phyloP scores from a whole-genome alignment of 2,888 invertebrate genomes.

The Agonopterix arenella region DNA sequence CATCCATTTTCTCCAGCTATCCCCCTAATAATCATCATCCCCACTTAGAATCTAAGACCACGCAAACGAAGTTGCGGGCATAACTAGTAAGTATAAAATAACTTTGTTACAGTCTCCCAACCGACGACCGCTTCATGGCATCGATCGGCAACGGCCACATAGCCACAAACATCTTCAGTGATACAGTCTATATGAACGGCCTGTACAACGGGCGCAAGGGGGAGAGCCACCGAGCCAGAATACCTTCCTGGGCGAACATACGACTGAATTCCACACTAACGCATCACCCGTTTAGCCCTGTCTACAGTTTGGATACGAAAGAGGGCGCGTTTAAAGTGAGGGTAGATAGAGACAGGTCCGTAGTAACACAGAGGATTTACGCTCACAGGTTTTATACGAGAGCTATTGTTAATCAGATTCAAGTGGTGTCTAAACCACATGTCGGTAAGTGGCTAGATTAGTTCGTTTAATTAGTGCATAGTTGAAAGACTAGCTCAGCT shows the following conservation, averaged over 20 bases:
- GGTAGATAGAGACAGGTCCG: constrained; percentile 62
- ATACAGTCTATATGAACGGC: constrained; percentile 78
- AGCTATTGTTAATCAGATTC: constrained; percentile 66
- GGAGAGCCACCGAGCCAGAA: constrained; percentile 75
- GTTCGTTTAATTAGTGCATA: too few species aligned
- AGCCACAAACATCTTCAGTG: constrained; percentile 76
- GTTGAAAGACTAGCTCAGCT: too few species aligned
- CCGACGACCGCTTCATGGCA: constrained; percentile 75
- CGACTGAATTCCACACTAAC: constrained; percentile 63
- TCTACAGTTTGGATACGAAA: constrained; percentile 64
- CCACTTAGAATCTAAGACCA: too few species aligned
- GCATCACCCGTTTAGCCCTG: constrained; percentile 45
- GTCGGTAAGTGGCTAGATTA: constrained; percentile 29
- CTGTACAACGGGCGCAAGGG: constrained; percentile 76
- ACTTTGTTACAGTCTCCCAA: constrained; percentile 60
- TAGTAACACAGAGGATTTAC: constrained; percentile 65
- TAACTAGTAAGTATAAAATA: background rate
- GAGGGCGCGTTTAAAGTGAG: constrained; percentile 65
- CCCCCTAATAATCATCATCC: too few species aligned
- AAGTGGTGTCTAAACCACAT: constrained; percentile 60
- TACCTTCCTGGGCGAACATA: constrained; percentile 78
- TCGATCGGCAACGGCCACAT: constrained; percentile 78
- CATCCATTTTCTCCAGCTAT: too few species aligned
- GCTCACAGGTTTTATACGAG: constrained; percentile 69
- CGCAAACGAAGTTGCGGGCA: too few species aligned